Percentiles rank a stretch among this genome's conserved stretches.
phyloP scores from a whole-genome alignment of 1,140 invertebrate genomes.

The Euglossa dilemma region DNA sequence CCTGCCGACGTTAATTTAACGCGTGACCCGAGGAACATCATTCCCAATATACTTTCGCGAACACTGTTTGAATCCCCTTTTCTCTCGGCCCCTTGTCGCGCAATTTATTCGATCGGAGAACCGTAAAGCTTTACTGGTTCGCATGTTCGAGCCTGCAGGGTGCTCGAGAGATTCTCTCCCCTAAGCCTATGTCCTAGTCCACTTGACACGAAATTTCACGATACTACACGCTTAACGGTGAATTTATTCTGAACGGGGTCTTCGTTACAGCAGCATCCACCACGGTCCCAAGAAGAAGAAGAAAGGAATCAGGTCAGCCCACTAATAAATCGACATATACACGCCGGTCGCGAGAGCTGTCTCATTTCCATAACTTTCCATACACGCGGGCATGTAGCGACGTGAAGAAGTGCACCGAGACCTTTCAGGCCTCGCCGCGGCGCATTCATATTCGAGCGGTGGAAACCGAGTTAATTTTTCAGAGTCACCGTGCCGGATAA shows the following conservation, averaged over 20 bases:
- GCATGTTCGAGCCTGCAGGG: neutral
- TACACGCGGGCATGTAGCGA: neutral
- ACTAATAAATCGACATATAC: constrained; percentile 18
- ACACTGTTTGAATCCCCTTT: neutral
- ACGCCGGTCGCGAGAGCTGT: neutral
- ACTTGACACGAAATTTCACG: constrained; percentile 5
- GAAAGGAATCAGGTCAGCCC: constrained; percentile 25
- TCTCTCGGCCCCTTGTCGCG: neutral
- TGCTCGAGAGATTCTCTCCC: neutral
- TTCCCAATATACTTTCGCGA: neutral
- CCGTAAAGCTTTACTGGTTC: neutral
- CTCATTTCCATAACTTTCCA: constrained; percentile 9
- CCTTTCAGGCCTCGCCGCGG: neutral
- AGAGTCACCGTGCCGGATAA: neutral
- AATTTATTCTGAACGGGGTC: constrained; percentile 15
- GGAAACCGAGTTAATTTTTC: constrained; percentile 26
- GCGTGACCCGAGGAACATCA: neutral
- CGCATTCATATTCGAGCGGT: neutral
- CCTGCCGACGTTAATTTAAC: neutral
- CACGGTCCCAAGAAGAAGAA: neutral
- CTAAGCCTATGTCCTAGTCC: neutral
- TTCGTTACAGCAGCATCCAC: neutral
- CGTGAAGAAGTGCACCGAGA: neutral
- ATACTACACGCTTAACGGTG: neutral
- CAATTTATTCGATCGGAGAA: neutral